phyloP scores from a whole-genome alignment of 2,797 vertebrate genomes.

The Distichodus sexfasciatus region DNA sequence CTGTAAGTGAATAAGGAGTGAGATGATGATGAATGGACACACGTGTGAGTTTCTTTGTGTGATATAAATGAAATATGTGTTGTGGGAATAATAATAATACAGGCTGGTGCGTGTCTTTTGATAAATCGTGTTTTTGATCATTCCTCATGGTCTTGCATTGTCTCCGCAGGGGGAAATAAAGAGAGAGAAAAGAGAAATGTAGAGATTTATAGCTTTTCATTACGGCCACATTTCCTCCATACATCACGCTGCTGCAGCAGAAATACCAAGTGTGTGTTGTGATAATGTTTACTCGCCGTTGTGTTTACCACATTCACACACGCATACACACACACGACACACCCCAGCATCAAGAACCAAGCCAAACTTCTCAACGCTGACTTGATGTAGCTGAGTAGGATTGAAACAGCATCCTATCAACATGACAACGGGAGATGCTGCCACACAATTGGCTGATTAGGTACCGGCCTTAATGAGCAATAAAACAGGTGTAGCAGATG shows the following conservation, averaged over 20 bases:
- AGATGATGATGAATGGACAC: background rate
- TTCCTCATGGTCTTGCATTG: conserved; percentile 29
- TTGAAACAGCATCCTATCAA: too few species aligned
- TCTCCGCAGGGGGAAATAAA: background rate
- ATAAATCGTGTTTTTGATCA: conserved; percentile 36
- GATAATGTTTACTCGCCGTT: too few species aligned
- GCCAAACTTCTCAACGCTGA: too few species aligned
- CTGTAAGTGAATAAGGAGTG: background rate
- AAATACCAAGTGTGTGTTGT: too few species aligned
- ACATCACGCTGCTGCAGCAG: conserved; percentile 37
- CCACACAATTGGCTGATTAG: too few species aligned
- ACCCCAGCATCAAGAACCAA: too few species aligned
- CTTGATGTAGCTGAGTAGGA: too few species aligned
- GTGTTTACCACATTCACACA: background rate
- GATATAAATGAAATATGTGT: background rate
- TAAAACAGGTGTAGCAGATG: too few species aligned
- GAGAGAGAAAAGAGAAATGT: background rate
- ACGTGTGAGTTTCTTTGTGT: background rate
- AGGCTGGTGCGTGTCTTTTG: conserved; percentile 20
- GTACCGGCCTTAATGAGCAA: too few species aligned
- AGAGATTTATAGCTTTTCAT: conserved; percentile 48
- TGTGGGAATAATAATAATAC: background rate
- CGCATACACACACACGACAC: too few species aligned
- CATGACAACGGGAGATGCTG: too few species aligned
- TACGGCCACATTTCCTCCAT: conserved; percentile 32